Evolutionary conservation across 1,140 invertebrate species (phyloP), one percentile per base, ranked within the genome.

Genomic region (Drosophila quadrilineata): DNA sequence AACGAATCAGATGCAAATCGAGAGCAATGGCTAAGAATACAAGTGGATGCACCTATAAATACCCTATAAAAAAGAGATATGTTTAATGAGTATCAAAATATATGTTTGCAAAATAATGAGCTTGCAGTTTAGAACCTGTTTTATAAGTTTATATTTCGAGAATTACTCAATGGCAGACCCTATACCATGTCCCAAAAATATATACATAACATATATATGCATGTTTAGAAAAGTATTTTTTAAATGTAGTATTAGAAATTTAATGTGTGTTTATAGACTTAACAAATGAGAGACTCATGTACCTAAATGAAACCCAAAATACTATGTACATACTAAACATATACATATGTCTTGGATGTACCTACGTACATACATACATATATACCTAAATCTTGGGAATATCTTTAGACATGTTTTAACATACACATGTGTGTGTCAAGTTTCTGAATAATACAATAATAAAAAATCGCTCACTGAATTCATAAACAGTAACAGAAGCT

Each of bases 281-380:
- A 57, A 56, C 28, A 73, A 84, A 80, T 67, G 80, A 86, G 80
- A 86, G 80, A 86, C 80, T 86, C 75, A 86, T 82, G 80, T 86
- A 86, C 80, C 80, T 86, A 75, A 85, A 75, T 28, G 24, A 65
- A 71, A 62, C n/a, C n/a, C n/a, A n/a, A 79, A 79, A 46, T 64
- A 79, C n/a, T n/a, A 75, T 45, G 65, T 86, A 73, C 71, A 71
- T 66, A 57, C 50, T 36, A 50, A n/a, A 33, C 5, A 48, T 12
- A 33, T 63, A 48, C 36, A 41, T 17, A 50, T 31, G n/a, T n/a
- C n/a, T n/a, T n/a, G n/a, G n/a, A 50, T 22, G 69, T 74, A 68
- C 64, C 46, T 53, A 50, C 56, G 29, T 36, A 73, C 56, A 41
- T 63, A 14, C 22, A 29, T 28, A 29, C 35, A 54, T 48, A 66